Evolutionary conservation across 2,113 vertebrate genomes (phyloP).

Genomic region (Nothocercus julius): DNA sequence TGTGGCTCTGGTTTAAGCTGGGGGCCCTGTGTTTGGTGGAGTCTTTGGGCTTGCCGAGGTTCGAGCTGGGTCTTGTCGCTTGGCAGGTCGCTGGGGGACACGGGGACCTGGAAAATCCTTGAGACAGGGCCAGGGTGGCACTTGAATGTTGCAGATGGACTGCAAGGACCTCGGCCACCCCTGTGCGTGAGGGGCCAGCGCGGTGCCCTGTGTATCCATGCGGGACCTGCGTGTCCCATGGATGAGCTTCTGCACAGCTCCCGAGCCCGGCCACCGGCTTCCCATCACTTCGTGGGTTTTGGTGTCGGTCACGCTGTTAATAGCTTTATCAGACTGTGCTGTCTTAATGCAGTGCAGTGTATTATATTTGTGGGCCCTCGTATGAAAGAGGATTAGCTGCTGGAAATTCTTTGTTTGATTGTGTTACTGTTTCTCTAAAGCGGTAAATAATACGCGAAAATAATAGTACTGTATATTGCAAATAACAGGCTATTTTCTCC

Average conservation of each 20-base stretch:
- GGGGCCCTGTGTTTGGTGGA: accelerated
- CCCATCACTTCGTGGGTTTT: neutral
- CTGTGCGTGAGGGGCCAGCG: neutral
- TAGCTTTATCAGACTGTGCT: conserved; percentile 13
- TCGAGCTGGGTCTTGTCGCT: neutral
- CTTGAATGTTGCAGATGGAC: accelerated
- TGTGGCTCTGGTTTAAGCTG: accelerated
- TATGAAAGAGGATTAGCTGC: conserved; percentile 23
- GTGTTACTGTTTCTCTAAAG: conserved; percentile 22
- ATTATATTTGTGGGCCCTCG: neutral
- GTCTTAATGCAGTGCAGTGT: neutral
- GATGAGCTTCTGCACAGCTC: neutral
- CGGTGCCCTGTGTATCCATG: no score
- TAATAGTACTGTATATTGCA: conserved; percentile 11
- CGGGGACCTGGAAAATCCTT: neutral
- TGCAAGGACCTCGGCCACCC: neutral
- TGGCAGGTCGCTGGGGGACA: accelerated
- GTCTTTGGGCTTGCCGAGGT: neutral
- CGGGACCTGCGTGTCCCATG: neutral
- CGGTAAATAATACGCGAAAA: conserved; percentile 47
- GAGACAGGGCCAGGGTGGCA: neutral
- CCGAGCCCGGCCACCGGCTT: neutral
- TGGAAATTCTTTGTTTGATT: conserved; percentile 9
- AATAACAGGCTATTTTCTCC: conserved; percentile 56
- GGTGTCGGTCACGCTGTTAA: neutral